These are phyloP conservation scores for Morbakka virulenta DNA, from an alignment of 30 jellyfish, hydroid and myxozoan genomes.

Conservation along the genomic window DNA sequence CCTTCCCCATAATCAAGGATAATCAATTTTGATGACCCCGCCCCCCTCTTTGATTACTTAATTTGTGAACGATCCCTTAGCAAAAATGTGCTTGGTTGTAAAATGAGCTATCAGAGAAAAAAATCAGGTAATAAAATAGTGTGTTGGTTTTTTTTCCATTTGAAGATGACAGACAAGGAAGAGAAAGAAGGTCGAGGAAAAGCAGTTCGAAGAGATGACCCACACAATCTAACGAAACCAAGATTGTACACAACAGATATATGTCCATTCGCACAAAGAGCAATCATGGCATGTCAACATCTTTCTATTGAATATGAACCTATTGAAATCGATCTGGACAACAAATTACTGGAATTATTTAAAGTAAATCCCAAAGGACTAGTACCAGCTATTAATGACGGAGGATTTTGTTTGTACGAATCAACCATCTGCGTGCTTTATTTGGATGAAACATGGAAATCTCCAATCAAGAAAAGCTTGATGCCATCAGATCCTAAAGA, in stretches of 20 bases:
- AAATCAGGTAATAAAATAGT: too few species aligned
- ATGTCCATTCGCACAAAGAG: slow-evolving; percentile 69
- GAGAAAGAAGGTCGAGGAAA: too few species aligned
- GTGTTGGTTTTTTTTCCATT: too few species aligned
- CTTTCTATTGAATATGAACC: slow-evolving; percentile 29
- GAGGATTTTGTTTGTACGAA: slow-evolving; percentile 32
- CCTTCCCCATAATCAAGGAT: too few species aligned
- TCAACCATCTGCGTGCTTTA: slow-evolving; percentile 47
- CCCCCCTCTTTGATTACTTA: too few species aligned
- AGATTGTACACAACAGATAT: slow-evolving; percentile 46
- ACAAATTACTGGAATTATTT: slow-evolving; percentile 58
- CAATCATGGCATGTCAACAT: slow-evolving; percentile 46
- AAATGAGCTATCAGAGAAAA: too few species aligned
- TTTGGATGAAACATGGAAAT: slow-evolving; percentile 67
- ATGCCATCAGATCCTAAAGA: slow-evolving; percentile 38
- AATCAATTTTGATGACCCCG: too few species aligned
- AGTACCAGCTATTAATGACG: slow-evolving; percentile 70
- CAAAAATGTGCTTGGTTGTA: too few species aligned
- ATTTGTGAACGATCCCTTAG: too few species aligned
- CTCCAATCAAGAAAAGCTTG: not conserved
- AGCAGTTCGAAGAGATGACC: slow-evolving; percentile 16
- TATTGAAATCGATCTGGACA: slow-evolving; percentile 33
- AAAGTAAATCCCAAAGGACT: slow-evolving; percentile 62
- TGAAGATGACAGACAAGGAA: too few species aligned
- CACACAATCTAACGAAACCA: slow-evolving; percentile 14